A percentile compares a stretch with the other conserved stretches of the same genome.
Conservation (phyloP, 2,113 vertebrate genomes). For the Gracilinanus agilis region DNA sequence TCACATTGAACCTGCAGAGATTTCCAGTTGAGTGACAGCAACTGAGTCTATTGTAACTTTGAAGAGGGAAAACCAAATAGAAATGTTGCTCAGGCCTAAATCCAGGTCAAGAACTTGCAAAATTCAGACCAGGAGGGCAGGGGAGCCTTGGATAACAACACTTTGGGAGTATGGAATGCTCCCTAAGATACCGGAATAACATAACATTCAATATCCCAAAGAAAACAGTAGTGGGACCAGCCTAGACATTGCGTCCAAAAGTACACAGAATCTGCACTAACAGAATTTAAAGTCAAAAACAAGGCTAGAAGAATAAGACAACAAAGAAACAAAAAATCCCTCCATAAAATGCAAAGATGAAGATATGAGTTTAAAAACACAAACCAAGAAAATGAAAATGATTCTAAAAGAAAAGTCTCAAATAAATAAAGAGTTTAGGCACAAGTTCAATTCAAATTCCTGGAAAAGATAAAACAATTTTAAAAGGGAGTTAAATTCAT, state of each 20-base stretch:
- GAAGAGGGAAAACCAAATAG: background rate
- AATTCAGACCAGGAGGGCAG: background rate
- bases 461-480: background rate
- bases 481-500: background rate
- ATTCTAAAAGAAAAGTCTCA: background rate
- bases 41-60: background rate
- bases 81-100: background rate
- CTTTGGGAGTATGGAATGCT: background rate
- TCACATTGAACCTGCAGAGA: too few relatives aligned
- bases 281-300: background rate
- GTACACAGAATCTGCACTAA: background rate
- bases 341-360: background rate
- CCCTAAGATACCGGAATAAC: background rate
- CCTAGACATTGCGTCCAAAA: background rate
- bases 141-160: background rate
- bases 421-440: background rate
- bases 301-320: background rate
- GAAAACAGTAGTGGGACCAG: background rate
- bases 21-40: too few relatives aligned
- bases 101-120: background rate
- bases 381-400: background rate
- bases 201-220: background rate
- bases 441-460: background rate
- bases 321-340: background rate
- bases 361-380: background rate